Evolutionary conservation across 2,113 vertebrate genomes (phyloP), one percentile per base, ranked within the genome.

Genomic region (Gobius niger): DNA sequence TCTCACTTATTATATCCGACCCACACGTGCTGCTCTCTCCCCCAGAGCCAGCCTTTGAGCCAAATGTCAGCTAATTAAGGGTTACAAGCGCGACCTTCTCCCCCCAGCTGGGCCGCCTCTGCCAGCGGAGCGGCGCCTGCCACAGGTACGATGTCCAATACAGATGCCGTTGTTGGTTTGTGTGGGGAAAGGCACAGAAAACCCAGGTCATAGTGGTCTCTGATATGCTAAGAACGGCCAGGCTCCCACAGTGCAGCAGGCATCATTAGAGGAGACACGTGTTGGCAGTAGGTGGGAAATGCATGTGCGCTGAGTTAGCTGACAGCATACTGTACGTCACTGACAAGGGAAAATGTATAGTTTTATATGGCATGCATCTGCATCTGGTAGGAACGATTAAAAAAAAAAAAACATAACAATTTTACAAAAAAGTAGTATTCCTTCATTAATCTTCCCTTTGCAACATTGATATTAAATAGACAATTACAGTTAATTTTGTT

Each of bases 61-160:
- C 72, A 91, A 91, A 92, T 93, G 90, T 87, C 91, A 91, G 68
- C 87, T 91, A 90, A 91, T 92, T 92, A 92, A 83, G 82, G 67
- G 49, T 83, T 85, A 87, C 89, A 91, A 7, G 49, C 14, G 51
- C 67, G 83, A 91, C 90, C 87, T 92, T 91, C 90, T 76, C 81
- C 67, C 76, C 73, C 78, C 49, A 50, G 68, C 76, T 68, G 81
- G 18, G 63, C 79, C 67, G 12, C 7, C 15, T 13, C 69, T 44
- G 63, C 80, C 54, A 53, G 19, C 46, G 53, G 47, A 40, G 7
- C 24, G 8, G 1, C 34, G 34, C 46, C 8, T 61, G 75, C 77
- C 64, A 73, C 79, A 81, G 72, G 81, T 81, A 68, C 53, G 53
- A 44, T 61, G 65, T 65, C 56, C 19, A 15, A 13, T 41, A 61